phyloP scores from a whole-genome alignment of 2,113 vertebrate species.

The Ictalurus punctatus region DNA sequence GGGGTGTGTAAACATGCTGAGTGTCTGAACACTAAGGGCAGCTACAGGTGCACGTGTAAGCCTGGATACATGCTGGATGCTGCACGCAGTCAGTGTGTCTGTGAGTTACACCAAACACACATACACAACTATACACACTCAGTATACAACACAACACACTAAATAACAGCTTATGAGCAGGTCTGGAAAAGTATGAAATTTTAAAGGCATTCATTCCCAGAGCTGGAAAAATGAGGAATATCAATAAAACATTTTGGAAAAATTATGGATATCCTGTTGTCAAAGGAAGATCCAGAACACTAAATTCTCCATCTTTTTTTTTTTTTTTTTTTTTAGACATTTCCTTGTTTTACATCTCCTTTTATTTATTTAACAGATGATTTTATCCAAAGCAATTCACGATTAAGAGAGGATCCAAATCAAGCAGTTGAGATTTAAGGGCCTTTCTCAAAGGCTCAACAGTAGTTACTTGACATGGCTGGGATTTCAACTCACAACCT shows the following conservation, averaged over 20 bases:
- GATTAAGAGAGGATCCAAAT: neutral
- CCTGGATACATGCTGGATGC: conserved; percentile 75
- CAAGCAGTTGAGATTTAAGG: neutral
- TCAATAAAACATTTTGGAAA: neutral
- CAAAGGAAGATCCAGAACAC: neutral
- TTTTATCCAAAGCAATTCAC: neutral
- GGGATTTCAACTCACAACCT: neutral
- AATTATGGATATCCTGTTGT: neutral
- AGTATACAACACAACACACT: neutral
- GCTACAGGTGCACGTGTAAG: conserved; percentile 79
- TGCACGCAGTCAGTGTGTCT: conserved; percentile 77
- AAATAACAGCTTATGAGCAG: neutral
- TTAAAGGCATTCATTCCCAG: neutral
- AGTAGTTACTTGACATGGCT: neutral
- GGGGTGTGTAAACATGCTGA: conserved; percentile 77
- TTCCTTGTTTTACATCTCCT: neutral
- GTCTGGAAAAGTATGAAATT: neutral
- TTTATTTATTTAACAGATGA: neutral
- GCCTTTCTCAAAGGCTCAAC: neutral
- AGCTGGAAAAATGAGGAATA: neutral
- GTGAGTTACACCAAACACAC: conserved; percentile 63
- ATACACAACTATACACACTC: neutral
- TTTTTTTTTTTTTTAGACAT: neutral
- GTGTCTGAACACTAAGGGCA: conserved; percentile 76
- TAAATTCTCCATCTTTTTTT: neutral